These are phyloP conservation scores for Nerophis lumbriciformis DNA, from an alignment of 2,113 vertebrate genomes.

Conservation along the genomic window DNA sequence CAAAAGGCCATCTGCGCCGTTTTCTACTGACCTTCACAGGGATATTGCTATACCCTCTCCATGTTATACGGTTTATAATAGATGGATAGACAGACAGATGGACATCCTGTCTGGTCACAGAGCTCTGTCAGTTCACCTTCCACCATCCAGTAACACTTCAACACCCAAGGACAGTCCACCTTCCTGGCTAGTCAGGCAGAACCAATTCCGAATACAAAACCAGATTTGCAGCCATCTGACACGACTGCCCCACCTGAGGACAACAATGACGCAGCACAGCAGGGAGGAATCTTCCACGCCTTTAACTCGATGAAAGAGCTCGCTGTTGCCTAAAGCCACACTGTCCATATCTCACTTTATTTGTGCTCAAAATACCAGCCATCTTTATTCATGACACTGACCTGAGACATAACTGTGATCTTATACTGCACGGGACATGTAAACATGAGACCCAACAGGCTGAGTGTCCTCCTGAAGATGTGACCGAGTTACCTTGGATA, in stretches of 20 bases:
- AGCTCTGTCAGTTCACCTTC: conserved; percentile 53
- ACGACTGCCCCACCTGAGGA: conserved; percentile 36
- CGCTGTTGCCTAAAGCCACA: not conserved
- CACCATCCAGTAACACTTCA: conserved; percentile 46
- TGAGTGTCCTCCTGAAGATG: conserved; percentile 49
- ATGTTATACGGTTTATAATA: not conserved
- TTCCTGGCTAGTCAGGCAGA: conserved; percentile 46
- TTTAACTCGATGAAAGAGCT: not conserved
- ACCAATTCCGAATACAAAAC: conserved; percentile 61
- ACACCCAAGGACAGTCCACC: conserved; percentile 45
- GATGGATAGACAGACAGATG: not conserved
- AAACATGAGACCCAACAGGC: conserved; percentile 38
- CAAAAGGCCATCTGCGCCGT: conserved; percentile 65
- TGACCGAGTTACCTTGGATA: conserved; percentile 60
- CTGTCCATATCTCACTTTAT: not conserved
- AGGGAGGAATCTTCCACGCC: conserved; percentile 27
- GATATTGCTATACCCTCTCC: conserved; percentile 23
- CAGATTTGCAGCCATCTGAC: conserved; percentile 56
- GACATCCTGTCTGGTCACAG: conserved; percentile 21
- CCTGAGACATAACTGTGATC: not conserved
- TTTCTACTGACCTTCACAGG: conserved; percentile 62
- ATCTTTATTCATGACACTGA: conserved; percentile 5
- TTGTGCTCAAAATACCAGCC: not conserved
- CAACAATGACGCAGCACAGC: conserved; percentile 24
- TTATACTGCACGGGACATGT: conserved; percentile 26